Conservation (phyloP, 2,797 vertebrate species). For the Sebastes diploproa region DNA sequence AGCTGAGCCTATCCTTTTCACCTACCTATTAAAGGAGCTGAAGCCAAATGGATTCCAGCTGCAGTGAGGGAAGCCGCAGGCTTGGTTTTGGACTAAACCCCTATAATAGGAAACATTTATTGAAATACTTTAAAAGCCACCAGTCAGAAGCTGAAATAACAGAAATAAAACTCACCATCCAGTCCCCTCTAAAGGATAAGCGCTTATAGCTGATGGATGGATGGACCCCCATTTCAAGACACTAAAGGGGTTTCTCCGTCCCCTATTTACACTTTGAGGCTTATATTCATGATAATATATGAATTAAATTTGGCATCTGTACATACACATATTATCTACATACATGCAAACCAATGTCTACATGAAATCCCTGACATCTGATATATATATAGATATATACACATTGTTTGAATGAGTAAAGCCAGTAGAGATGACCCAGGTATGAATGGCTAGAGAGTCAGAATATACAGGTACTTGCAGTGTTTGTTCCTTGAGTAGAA, state of each 20-base stretch:
- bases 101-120: slow-evolving; percentile 18
- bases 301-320: slow-evolving; percentile 42
- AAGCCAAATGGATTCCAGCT: slow-evolving; percentile 39
- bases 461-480: slow-evolving; percentile 27
- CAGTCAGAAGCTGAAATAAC: slow-evolving; percentile 20
- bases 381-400: slow-evolving; percentile 27
- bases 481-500: slow-evolving; percentile 51
- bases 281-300: slow-evolving; percentile 29
- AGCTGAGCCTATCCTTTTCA: background rate
- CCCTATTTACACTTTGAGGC: slow-evolving; percentile 20
- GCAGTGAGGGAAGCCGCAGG: slow-evolving; percentile 16
- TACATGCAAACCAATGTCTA: slow-evolving; percentile 55
- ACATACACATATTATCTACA: slow-evolving; percentile 54
- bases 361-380: slow-evolving; percentile 61
- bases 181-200: background rate
- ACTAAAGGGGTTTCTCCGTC: slow-evolving; percentile 12
- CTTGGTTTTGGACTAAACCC: slow-evolving; percentile 9
- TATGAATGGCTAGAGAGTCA: slow-evolving; percentile 29
- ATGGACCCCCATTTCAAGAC: slow-evolving; percentile 35
- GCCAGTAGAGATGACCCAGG: slow-evolving; percentile 21
- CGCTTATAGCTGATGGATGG: background rate
- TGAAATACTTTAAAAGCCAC: slow-evolving; percentile 27
- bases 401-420: slow-evolving; percentile 35
- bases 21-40: background rate
- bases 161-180: slow-evolving; percentile 16